Conservation (phyloP, 2,888 invertebrate species). For the Exephanes ischioxanthus region DNA sequence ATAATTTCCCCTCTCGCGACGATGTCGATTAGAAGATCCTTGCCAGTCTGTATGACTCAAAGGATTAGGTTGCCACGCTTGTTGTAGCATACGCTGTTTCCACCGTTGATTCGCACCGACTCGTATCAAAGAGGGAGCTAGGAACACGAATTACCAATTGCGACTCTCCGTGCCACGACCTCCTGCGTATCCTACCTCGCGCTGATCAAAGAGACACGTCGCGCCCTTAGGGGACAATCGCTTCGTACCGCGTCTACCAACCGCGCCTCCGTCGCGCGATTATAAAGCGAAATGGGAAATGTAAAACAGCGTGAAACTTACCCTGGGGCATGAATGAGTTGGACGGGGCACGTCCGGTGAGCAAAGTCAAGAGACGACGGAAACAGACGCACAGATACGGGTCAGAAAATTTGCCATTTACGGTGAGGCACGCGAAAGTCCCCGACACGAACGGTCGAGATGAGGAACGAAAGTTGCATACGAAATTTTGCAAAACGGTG, state of each 20-base stretch:
- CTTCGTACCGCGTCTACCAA: neutral
- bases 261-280: neutral
- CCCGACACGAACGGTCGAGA: neutral
- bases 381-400: neutral
- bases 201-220: slow-evolving; percentile 44
- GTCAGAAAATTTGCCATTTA: neutral
- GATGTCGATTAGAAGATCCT: slow-evolving; percentile 14
- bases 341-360: no score
- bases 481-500: neutral
- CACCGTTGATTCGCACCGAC: neutral
- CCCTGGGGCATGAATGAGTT: neutral
- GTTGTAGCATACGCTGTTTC: slow-evolving; percentile 12
- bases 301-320: neutral
- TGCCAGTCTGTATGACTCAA: slow-evolving; percentile 19
- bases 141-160: slow-evolving; percentile 12
- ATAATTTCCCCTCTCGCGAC: neutral
- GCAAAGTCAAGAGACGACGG: no score
- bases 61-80: slow-evolving; percentile 16
- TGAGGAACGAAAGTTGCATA: neutral
- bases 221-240: neutral
- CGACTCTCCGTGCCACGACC: neutral
- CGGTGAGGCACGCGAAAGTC: neutral
- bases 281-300: neutral
- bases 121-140: neutral
- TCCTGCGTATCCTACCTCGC: neutral